Base-by-base conservation (phyloP, 2,113 vertebrate species). In the Piaya cayana region DNA sequence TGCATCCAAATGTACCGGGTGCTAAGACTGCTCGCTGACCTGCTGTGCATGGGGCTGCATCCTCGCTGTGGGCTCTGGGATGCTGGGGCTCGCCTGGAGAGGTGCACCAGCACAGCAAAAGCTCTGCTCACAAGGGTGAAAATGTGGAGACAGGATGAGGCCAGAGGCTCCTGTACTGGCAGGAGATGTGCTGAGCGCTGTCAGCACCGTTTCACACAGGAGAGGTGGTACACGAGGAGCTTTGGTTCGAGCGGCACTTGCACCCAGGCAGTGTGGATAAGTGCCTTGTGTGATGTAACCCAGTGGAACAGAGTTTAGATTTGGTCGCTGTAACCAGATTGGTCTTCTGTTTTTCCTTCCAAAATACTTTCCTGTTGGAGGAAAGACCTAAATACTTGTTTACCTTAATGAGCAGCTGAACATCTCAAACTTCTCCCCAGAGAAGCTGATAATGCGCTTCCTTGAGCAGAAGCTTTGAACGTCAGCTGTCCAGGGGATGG, bases 141-240 rank as follows among this genome's bases (percentile, higher is more conserved):
- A 1, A 43, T 77, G 55, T 56, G 55, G 36, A 37, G 32, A 2
- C 12, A 11, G 37, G 10, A 5, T 62, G 53, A 5, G 21, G 37
- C 22, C 25, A 39, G 47, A 43, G 34, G 30, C 12, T 62, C 3
- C 36, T 22, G 36, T 27, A 6, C 16, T 1, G 0, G 14, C 5
- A 26, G 75, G 60, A 80, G 39, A 6, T 0, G 3, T 49, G 26
- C 76, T n/a, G 47, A 36, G 47, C 0, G 2, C 34, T 29, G 22
- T 42, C 23, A 18, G 70, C 17, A 25, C 19, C 4, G 2, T 15
- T 29, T 72, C 52, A n/a, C 5, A 0, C 1, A 5, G 67, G 43
- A 77, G 64, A 16, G 36, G 6, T 0, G 2, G 32, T 32, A 11
- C 1, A 0, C 0, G 3, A 63, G 37, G n/a, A 19, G 14, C 60